Conservation (phyloP, 2,113 vertebrate species). For the Nothocercus nigrocapillus region DNA sequence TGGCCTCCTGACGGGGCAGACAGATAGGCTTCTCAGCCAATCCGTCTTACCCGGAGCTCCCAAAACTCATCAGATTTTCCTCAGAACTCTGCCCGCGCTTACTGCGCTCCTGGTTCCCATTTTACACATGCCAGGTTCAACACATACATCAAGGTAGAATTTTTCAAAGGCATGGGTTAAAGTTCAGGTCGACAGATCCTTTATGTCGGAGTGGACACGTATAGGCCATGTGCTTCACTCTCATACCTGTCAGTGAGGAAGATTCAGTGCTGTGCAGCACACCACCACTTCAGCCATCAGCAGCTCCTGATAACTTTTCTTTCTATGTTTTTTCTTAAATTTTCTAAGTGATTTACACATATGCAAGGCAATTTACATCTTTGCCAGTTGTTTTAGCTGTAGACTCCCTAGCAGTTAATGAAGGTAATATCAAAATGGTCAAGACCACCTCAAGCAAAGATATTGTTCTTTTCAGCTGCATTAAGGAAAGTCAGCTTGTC, state of each 20-base stretch:
- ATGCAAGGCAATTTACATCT: background rate
- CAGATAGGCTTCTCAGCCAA: background rate
- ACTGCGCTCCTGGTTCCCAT: background rate
- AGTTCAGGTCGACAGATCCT: background rate
- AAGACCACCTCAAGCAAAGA: background rate
- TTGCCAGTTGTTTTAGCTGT: background rate
- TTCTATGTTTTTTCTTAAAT: background rate
- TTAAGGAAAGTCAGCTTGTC: background rate
- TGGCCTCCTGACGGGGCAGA: background rate
- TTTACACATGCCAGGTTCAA: background rate
- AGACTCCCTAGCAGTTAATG: background rate
- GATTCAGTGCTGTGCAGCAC: background rate
- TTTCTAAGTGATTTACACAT: background rate
- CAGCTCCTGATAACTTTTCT: background rate
- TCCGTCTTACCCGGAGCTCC: background rate
- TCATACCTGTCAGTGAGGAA: fast-evolving
- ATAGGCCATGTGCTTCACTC: background rate
- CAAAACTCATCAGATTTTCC: constrained; percentile 9
- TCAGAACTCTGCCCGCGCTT: constrained; percentile 14
- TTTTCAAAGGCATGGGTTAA: background rate
- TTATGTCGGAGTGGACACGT: fast-evolving
- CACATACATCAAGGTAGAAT: background rate
- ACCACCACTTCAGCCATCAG: background rate
- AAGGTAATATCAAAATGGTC: background rate
- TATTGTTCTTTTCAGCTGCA: background rate